phyloP scores from a whole-genome alignment of 2,888 invertebrate species.

The Aspidiotus rigidus region DNA sequence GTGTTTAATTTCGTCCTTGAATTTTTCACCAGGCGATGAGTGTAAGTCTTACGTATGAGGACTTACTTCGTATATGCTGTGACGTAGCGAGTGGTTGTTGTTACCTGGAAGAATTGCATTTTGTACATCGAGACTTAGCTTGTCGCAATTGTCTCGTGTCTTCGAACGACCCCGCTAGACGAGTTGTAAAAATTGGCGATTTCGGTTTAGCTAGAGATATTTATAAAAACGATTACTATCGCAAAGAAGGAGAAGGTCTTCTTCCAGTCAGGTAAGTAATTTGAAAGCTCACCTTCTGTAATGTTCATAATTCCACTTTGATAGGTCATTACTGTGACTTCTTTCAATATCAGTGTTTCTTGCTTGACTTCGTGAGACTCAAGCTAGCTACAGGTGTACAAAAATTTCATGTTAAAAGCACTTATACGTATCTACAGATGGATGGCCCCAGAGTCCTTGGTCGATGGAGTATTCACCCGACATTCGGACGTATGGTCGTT shows the following conservation, averaged over 20 bases:
- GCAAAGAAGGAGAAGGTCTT: slow-evolving; percentile 84
- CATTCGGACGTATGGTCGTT: slow-evolving; percentile 97
- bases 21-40: slow-evolving; percentile 24
- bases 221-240: slow-evolving; percentile 94
- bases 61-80: slow-evolving; percentile 83
- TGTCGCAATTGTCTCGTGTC: slow-evolving; percentile 92
- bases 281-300: not conserved
- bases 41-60: slow-evolving; percentile 57
- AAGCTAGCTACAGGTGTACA: too few species aligned
- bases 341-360: too few species aligned
- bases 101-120: slow-evolving; percentile 93
- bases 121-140: slow-evolving; percentile 92
- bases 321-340: not conserved
- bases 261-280: slow-evolving; percentile 64
- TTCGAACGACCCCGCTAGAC: slow-evolving; percentile 53
- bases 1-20: not conserved
- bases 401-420: too few species aligned
- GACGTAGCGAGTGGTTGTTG: slow-evolving; percentile 93
- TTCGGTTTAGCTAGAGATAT: slow-evolving; percentile 95
- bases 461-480: slow-evolving; percentile 91
- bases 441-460: slow-evolving; percentile 96
- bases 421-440: slow-evolving; percentile 49
- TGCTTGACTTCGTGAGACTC: too few species aligned
- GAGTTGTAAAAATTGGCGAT: slow-evolving; percentile 93
- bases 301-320: not conserved